Conservation (phyloP, 1,140 invertebrate genomes). For the Aculops lycopersici region DNA sequence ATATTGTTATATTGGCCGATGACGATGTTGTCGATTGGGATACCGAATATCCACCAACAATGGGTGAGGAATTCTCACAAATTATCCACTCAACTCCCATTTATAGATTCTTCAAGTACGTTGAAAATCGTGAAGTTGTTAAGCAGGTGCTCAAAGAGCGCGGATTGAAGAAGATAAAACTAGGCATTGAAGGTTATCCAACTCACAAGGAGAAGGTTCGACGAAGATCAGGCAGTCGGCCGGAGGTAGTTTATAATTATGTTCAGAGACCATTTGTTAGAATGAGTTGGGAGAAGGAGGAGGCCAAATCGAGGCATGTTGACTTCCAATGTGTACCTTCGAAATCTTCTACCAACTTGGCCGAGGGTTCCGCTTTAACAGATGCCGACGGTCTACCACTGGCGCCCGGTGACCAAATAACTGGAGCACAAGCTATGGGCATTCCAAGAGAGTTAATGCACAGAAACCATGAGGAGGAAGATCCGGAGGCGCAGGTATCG, state of each 20-base stretch:
- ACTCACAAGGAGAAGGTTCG: slow-evolving; percentile 89
- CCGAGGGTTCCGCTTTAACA: slow-evolving; percentile 15
- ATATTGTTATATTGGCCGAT: slow-evolving; percentile 73
- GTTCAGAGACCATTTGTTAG: slow-evolving; percentile 97
- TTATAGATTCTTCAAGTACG: slow-evolving; percentile 85
- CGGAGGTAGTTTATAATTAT: slow-evolving; percentile 92
- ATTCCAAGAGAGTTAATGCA: too few species aligned
- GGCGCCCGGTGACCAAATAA: too few species aligned
- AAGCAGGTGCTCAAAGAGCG: slow-evolving; percentile 80
- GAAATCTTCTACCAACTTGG: slow-evolving; percentile 67
- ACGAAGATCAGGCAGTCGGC: slow-evolving; percentile 16
- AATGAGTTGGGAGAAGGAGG: slow-evolving; percentile 99
- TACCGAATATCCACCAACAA: slow-evolving; percentile 86
- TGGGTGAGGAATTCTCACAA: slow-evolving; percentile 91
- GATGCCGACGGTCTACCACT: not conserved
- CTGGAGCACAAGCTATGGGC: too few species aligned
- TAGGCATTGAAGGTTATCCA: slow-evolving; percentile 91
- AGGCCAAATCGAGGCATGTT: slow-evolving; percentile 89
- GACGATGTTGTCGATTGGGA: slow-evolving; percentile 94
- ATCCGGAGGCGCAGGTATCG: too few species aligned
- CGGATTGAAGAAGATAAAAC: slow-evolving; percentile 87
- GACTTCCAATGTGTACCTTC: slow-evolving; percentile 90
- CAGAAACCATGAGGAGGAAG: too few species aligned
- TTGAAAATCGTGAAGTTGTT: slow-evolving; percentile 93
- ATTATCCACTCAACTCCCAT: slow-evolving; percentile 23